Evolutionary conservation across 2,797 vertebrate genomes (phyloP).

Genomic region (Oreochromis grahami): DNA sequence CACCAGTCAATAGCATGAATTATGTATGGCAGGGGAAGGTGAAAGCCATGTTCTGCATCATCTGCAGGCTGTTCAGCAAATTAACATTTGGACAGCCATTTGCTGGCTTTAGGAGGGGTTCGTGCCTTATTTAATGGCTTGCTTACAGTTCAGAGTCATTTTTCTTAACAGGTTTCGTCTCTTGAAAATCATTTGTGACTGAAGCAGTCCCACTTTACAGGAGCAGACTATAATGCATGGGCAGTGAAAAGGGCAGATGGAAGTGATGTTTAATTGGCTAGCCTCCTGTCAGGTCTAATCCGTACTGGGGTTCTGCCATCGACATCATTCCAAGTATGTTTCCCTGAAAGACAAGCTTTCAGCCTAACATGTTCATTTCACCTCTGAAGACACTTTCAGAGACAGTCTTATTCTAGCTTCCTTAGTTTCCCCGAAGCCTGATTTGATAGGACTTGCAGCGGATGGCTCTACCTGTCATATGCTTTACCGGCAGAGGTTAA

Average conservation of each 20-base stretch:
- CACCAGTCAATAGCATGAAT: slow-evolving; percentile 78
- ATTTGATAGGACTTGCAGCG: slow-evolving; percentile 19
- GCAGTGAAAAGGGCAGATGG: slow-evolving; percentile 53
- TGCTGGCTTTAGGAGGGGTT: slow-evolving; percentile 53
- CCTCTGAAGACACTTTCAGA: slow-evolving; percentile 30
- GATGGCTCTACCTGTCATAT: slow-evolving; percentile 12
- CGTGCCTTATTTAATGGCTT: slow-evolving; percentile 46
- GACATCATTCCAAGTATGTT: slow-evolving; percentile 59
- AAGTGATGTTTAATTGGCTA: slow-evolving; percentile 68
- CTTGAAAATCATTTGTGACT: slow-evolving; percentile 46
- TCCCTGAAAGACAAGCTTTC: slow-evolving; percentile 45
- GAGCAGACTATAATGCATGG: slow-evolving; percentile 33
- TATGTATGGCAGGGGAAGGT: slow-evolving; percentile 73
- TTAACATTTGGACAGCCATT: slow-evolving; percentile 73
- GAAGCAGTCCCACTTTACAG: slow-evolving; percentile 9
- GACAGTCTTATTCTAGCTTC: not conserved
- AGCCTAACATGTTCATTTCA: slow-evolving; percentile 50
- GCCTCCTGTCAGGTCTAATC: slow-evolving; percentile 62
- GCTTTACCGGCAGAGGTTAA: slow-evolving; percentile 1
- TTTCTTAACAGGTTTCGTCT: slow-evolving; percentile 32
- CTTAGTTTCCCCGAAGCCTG: slow-evolving; percentile 2
- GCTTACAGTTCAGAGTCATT: slow-evolving; percentile 47
- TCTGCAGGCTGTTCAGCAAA: slow-evolving; percentile 71
- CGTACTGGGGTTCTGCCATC: slow-evolving; percentile 62
- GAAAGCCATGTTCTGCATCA: slow-evolving; percentile 76